Evolutionary conservation across 2,113 vertebrate genomes (phyloP).

Genomic region (Zosterops pallidus): DNA sequence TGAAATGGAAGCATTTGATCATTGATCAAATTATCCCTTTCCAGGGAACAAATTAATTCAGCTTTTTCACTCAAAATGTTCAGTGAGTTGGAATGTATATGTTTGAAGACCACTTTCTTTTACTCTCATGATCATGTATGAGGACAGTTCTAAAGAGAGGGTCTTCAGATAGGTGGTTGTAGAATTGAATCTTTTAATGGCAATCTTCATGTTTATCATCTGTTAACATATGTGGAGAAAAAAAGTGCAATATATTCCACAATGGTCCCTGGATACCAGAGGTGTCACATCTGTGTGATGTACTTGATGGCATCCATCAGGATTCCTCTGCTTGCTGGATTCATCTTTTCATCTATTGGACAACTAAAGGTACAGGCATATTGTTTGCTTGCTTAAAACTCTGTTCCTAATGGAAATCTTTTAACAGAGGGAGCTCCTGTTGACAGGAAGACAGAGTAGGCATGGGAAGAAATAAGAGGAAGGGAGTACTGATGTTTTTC

Average conservation of each 20-base stretch:
- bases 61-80: not conserved
- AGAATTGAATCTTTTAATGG: not conserved
- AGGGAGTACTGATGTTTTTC: not conserved
- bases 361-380: not conserved
- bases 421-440: not conserved
- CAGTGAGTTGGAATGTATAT: not conserved
- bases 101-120: not conserved
- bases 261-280: not conserved
- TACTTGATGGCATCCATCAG: not conserved
- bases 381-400: not conserved
- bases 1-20: not conserved
- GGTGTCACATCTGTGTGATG: not conserved
- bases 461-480: not conserved
- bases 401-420: not conserved
- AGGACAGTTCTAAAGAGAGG: not conserved
- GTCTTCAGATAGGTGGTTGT: not conserved
- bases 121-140: not conserved
- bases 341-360: not conserved
- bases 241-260: not conserved
- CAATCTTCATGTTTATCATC: not conserved
- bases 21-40: not conserved
- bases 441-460: not conserved
- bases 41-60: not conserved
- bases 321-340: not conserved
- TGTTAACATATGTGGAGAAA: not conserved